Conservation (phyloP, 2,888 invertebrate genomes). For the Lycophotia porphyrea region DNA sequence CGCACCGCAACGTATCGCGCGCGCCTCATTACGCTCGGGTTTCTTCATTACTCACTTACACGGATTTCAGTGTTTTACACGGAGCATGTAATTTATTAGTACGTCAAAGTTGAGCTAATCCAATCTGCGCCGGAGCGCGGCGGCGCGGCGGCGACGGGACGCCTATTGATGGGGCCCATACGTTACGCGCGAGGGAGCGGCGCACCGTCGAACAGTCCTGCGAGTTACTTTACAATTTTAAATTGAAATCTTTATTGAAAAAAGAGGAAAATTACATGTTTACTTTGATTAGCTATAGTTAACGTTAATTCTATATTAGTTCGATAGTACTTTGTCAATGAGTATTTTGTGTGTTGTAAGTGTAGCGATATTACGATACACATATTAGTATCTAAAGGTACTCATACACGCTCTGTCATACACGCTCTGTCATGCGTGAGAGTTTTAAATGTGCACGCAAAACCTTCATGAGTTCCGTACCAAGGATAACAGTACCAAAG, state of each 20-base stretch:
- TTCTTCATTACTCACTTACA: constrained; percentile 33
- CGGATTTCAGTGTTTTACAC: constrained; percentile 34
- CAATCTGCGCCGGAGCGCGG: constrained; percentile 21
- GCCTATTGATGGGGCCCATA: neutral
- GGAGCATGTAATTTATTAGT: constrained; percentile 38
- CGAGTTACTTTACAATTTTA: neutral
- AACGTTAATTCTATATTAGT: neutral
- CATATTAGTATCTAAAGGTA: neutral
- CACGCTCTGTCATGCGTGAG: neutral
- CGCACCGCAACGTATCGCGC: neutral
- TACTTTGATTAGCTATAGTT: neutral
- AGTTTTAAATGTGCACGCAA: neutral
- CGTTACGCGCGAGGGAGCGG: too few species aligned
- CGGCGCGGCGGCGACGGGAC: neutral
- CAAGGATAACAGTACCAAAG: neutral
- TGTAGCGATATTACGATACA: neutral
- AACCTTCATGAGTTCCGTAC: neutral
- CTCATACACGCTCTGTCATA: neutral
- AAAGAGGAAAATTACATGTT: too few species aligned
- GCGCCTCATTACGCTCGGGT: constrained; percentile 26
- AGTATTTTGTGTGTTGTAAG: neutral
- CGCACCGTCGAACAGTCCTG: neutral
- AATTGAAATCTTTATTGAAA: too few species aligned
- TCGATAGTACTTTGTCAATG: neutral
- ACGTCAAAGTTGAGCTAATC: constrained; percentile 37